phyloP scores from a whole-genome alignment of 2,797 vertebrate genomes.

The Oryzias dopingdopingensis region DNA sequence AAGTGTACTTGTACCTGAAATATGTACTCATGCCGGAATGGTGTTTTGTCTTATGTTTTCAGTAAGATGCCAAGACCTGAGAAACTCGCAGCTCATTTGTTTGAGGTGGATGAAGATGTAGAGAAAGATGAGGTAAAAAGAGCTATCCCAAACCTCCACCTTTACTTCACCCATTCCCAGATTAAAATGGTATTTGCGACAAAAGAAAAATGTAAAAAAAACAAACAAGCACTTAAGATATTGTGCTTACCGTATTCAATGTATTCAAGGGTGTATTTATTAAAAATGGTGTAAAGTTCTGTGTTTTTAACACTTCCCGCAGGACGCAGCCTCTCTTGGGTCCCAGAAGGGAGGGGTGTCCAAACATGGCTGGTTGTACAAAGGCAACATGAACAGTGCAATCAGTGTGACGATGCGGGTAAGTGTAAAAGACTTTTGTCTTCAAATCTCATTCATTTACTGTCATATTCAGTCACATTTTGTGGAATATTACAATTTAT shows the following conservation, averaged over 20 bases:
- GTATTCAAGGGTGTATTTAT: no score
- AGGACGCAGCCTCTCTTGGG: slow-evolving; percentile 93
- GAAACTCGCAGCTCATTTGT: slow-evolving; percentile 91
- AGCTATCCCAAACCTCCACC: background rate
- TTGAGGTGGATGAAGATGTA: slow-evolving; percentile 97
- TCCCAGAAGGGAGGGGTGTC: slow-evolving; percentile 96
- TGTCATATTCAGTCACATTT: no score
- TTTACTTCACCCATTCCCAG: background rate
- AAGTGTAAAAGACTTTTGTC: slow-evolving; percentile 36
- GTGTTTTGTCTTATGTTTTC: slow-evolving; percentile 22
- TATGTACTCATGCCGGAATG: background rate
- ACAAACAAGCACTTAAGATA: no score
- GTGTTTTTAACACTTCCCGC: slow-evolving; percentile 15
- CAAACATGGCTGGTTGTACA: slow-evolving; percentile 97
- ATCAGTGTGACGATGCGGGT: slow-evolving; percentile 99
- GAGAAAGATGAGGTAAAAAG: slow-evolving; percentile 92
- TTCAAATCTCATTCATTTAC: no score
- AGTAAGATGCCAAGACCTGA: slow-evolving; percentile 89
- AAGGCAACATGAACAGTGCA: slow-evolving; percentile 98
- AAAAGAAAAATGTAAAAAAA: no score
- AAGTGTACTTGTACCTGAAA: background rate
- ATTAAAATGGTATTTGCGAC: no score
- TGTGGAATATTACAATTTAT: no score
- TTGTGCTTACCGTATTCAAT: background rate
- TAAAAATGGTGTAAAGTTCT: background rate